Conservation (phyloP, 2,888 invertebrate genomes). For the Mesochorus sp. region DNA sequence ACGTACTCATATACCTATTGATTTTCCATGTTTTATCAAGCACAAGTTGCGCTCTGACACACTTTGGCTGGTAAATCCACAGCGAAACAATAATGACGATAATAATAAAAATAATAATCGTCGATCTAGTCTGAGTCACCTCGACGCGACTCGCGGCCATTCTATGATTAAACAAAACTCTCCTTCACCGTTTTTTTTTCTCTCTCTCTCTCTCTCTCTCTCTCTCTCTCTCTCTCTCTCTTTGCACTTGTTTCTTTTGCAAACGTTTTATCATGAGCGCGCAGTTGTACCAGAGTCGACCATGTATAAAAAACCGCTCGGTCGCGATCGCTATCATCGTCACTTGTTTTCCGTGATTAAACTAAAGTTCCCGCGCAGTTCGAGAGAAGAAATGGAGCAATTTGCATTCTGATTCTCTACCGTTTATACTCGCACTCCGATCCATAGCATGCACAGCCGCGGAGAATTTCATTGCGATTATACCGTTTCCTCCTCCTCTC, state of each 20-base stretch:
- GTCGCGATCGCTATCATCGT: constrained; percentile 45
- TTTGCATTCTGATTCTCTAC: constrained; percentile 48
- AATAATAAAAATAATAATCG: constrained; percentile 48
- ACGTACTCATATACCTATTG: constrained; percentile 40
- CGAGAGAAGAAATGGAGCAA: constrained; percentile 46
- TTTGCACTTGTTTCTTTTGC: neutral
- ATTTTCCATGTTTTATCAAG: constrained; percentile 25
- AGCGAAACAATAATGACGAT: constrained; percentile 30
- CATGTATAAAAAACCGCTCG: neutral
- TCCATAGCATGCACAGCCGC: neutral
- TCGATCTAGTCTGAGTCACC: constrained; percentile 46
- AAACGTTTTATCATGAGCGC: neutral
- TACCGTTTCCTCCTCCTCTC: neutral
- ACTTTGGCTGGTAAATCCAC: constrained; percentile 39
- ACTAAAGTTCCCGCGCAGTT: constrained; percentile 37
- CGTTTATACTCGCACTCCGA: neutral
- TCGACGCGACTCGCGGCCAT: constrained; percentile 12
- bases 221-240: neutral
- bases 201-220: neutral
- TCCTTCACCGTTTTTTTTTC: neutral
- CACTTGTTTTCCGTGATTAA: constrained; percentile 50
- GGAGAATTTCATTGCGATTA: constrained; percentile 28
- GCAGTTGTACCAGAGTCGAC: neutral
- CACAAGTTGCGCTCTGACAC: constrained; percentile 21
- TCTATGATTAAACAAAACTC: constrained; percentile 26